These are phyloP conservation scores for Motacilla tschutschensis DNA, from an alignment of 2,113 vertebrate species.

Conservation along the genomic window DNA sequence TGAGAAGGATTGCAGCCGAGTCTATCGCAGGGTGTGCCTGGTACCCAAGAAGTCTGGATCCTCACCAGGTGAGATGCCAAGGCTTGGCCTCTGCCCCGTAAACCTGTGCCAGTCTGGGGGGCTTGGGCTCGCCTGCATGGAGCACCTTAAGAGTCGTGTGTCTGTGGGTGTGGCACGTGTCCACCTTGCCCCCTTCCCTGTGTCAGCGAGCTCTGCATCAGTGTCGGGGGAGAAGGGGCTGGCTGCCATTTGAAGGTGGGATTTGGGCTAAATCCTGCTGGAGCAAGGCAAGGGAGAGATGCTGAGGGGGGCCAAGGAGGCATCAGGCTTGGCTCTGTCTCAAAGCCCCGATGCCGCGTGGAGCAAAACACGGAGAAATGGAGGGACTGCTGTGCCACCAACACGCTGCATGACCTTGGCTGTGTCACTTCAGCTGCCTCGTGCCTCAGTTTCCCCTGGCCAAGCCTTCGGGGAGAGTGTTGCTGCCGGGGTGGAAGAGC, in stretches of 20 bases:
- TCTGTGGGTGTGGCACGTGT: background rate
- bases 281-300: background rate
- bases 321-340: background rate
- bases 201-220: background rate
- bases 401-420: background rate
- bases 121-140: background rate
- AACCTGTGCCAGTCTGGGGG: background rate
- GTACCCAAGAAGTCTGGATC: background rate
- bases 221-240: background rate
- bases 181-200: background rate
- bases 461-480: background rate
- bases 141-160: background rate
- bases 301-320: background rate
- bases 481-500: background rate
- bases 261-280: background rate
- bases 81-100: background rate
- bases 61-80: slow-evolving; percentile 32
- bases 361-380: fast-evolving
- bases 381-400: background rate
- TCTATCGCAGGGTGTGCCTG: slow-evolving; percentile 48
- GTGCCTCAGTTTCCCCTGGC: background rate
- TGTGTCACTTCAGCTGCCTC: background rate
- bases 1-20: slow-evolving; percentile 62
- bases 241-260: background rate
- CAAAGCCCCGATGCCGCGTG: fast-evolving